Evolutionary conservation across 2,113 vertebrate species (phyloP), one percentile per base, ranked within the genome.

Genomic region (Amblyopsis rosae): DNA sequence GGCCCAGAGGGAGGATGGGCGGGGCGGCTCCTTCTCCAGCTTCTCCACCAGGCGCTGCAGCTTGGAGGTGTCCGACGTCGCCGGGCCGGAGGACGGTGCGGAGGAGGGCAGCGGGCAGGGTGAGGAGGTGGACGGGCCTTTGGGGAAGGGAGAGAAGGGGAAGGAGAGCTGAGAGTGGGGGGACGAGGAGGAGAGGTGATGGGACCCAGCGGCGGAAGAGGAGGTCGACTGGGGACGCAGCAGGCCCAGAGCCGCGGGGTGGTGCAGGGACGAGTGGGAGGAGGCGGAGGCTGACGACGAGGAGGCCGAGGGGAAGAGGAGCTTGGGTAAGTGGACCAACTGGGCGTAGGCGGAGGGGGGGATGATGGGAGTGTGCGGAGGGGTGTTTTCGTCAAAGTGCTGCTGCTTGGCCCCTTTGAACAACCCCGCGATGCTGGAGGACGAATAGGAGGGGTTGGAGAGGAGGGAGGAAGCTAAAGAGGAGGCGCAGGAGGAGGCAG

Each of bases 321-420:
- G 89, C 62, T 94, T 93, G 16, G 93, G 92, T 3, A 93, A 90
- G 64, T 93, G 89, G 12, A 90, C 88, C 49, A 93, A 76, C 82
- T 93, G 93, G 48, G 92, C 90, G 69, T 92, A 94, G 26, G 91
- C 87, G 59, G 90, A 90, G 70, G 91, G 84, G n/a, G 90, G 90
- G 64, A 91, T 88, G 59, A 94, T 76, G 51, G 92, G 85, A 12
- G 84, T 69, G 62, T 91, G 90, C 54, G 93, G 93, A 15, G 93
- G 93, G 41, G 92, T 94, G 80, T 94, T 94, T 70, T 94, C 93
- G 79, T 94, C 93, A 82, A 93, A 92, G 58, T 91, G 88, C 77
- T 92, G 90, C 70, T 91, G 88, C 71, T 93, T 93, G 11, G 87
- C 77, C 69, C 89, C 88, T 73, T 93, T 93, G 62, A 91, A 89